These are phyloP conservation scores for Troides helena DNA, from an alignment of 2,888 invertebrate species.

Conservation along the genomic window DNA sequence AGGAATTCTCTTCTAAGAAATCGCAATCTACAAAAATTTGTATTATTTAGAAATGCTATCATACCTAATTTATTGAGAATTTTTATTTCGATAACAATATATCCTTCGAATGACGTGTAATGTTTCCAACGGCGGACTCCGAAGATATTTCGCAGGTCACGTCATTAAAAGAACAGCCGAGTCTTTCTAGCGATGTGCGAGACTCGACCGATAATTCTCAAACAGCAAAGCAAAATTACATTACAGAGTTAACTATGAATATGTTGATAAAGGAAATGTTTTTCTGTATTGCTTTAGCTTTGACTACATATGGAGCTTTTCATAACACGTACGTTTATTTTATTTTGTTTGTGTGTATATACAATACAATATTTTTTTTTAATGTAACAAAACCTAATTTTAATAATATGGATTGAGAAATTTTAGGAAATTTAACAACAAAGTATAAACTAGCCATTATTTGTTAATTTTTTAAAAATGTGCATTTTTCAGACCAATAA, in stretches of 20 bases:
- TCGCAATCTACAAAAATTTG: constrained; percentile 5
- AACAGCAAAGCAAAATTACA: constrained; percentile 57
- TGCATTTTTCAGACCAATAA: constrained; percentile 54
- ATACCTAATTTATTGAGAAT: constrained; percentile 14
- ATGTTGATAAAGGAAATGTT: constrained; percentile 83
- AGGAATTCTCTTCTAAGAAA: constrained; percentile 5
- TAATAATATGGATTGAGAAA: background rate
- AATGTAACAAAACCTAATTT: background rate
- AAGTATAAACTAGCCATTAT: background rate
- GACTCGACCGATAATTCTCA: constrained; percentile 57
- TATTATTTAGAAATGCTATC: constrained; percentile 17
- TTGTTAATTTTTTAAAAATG: background rate
- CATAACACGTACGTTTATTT: constrained; percentile 83
- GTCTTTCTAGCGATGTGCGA: constrained; percentile 67
- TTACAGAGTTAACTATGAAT: constrained; percentile 69
- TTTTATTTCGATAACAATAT: constrained; percentile 46
- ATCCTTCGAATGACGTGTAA: constrained; percentile 79
- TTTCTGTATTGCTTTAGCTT: constrained; percentile 82
- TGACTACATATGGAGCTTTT: constrained; percentile 85
- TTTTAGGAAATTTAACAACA: background rate
- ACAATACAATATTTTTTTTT: background rate
- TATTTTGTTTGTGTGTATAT: background rate
- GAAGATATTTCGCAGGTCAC: constrained; percentile 73
- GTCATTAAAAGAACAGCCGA: constrained; percentile 60
- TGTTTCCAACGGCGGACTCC: constrained; percentile 76